Percentiles rank a stretch among this genome's conserved stretches.
These are phyloP conservation scores for Drosophila kurseongensis DNA, from an alignment of 1,140 invertebrate genomes.

Conservation along the genomic window DNA sequence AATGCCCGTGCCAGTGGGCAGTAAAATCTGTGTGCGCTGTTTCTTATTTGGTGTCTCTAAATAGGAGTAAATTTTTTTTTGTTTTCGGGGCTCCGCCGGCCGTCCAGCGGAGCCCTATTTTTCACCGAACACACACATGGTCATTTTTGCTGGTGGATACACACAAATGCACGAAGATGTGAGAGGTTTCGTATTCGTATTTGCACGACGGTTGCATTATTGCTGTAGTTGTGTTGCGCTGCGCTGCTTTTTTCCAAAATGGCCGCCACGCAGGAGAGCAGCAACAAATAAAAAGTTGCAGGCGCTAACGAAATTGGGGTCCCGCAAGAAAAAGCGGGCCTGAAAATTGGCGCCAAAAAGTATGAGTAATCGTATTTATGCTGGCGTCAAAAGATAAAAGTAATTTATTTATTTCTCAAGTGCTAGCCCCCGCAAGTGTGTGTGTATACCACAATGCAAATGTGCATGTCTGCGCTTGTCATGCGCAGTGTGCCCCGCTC, in stretches of 20 bases:
- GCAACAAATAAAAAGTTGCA: conserved; percentile 31
- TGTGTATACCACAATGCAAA: conserved; percentile 22
- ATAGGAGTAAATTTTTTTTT: not conserved
- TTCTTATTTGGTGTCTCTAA: not conserved
- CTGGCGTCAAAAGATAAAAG: conserved; percentile 1
- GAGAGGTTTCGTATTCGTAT: conserved; percentile 61
- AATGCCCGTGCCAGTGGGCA: not conserved
- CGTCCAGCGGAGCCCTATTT: conserved; percentile 62
- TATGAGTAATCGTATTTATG: not conserved
- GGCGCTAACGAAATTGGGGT: not conserved
- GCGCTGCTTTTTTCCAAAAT: conserved; percentile 67
- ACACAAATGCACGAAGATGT: conserved; percentile 55
- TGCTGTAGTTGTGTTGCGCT: conserved; percentile 42
- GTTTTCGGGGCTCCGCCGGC: conserved; percentile 34
- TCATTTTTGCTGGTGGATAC: conserved; percentile 61
- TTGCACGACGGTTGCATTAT: conserved; percentile 59
- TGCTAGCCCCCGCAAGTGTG: not conserved
- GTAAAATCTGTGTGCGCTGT: not conserved
- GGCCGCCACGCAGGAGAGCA: conserved; percentile 53
- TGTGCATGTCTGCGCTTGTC: conserved; percentile 16
- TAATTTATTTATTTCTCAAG: conserved; percentile 9
- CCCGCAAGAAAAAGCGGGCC: no score
- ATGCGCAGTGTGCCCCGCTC: conserved; percentile 19
- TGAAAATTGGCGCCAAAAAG: not conserved
- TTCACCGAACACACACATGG: conserved; percentile 15